Evolutionary conservation across 2,113 vertebrate genomes (phyloP), one percentile per base, ranked within the genome.

Genomic region (Tetraodon nigroviridis): DNA sequence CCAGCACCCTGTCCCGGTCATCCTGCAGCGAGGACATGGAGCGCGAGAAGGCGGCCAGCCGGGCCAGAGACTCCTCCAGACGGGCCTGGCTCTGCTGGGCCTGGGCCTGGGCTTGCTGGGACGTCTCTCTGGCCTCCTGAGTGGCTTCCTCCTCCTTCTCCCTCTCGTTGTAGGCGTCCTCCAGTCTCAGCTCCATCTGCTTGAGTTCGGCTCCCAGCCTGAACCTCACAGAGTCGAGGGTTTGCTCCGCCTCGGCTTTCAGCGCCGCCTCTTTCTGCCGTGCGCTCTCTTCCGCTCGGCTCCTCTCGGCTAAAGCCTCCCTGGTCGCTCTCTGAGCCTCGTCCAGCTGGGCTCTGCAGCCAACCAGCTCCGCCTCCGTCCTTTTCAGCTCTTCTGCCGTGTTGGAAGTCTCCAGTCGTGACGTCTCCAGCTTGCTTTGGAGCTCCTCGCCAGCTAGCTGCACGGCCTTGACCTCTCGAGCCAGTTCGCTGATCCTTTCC

Each of bases 11-110:
- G 67, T 99, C 97, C 5, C 96, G 88, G 78, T 99, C 97, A 15
- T 98, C 92, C 69, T 99, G 97, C 73, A 99, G 90, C 6, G 97
- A 98, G 13, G 94, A 97, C 97, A 99, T 99, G 82, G 94, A 96
- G 55, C 90, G 92, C 0, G 92, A 94, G 83, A 99, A 98, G 64
- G 96, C 95, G 0, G 93, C 94, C 20, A 99, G 90, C 64, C 94
- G 87, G 37, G 94, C 95, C 57, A 99, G 78, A 0, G 93, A 93
- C 81, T 92, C 90, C 10, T 96, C 93, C 29, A 98, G 84, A 27
- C 71, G 92, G 16, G 89, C 84, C 72, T 96, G 92, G 68, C 91
- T 66, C 56, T 93, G 83, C 67, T 92, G 92, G 10, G 88, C 81
- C 50, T 92, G 91, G 27, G 73, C 82, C 70, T 93, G 90, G 7